These are phyloP conservation scores for Microtus ochrogaster DNA, from an alignment of 2,113 vertebrate species.

Conservation along the genomic window DNA sequence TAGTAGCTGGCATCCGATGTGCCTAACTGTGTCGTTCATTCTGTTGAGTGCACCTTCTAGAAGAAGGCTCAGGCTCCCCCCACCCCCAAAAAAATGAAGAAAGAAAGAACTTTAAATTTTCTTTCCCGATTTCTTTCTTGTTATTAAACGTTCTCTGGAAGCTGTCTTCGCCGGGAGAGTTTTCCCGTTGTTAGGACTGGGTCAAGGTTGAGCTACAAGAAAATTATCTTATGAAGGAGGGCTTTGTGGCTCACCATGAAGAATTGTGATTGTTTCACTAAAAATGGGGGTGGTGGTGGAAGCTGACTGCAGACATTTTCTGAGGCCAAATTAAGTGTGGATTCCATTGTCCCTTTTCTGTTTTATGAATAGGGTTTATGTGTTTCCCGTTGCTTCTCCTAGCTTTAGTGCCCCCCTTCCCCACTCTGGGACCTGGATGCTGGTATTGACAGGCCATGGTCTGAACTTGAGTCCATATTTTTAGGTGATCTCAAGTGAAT, in stretches of 20 bases:
- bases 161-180: not conserved
- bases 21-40: conserved; percentile 76
- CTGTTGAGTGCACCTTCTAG: conserved; percentile 17
- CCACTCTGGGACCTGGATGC: not conserved
- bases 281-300: conserved; percentile 36
- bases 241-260: conserved; percentile 62
- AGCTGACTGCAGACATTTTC: conserved; percentile 57
- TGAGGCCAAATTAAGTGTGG: conserved; percentile 55
- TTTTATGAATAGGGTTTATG: conserved; percentile 52
- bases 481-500: conserved; percentile 73
- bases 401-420: not conserved
- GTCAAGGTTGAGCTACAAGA: conserved; percentile 13
- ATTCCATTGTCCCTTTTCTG: conserved; percentile 62
- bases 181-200: conserved; percentile 20
- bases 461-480: conserved; percentile 76
- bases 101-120: not conserved
- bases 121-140: conserved; percentile 40
- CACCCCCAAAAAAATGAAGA: not conserved
- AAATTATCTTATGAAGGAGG: conserved; percentile 32
- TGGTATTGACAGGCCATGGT: conserved; percentile 42
- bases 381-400: conserved; percentile 51
- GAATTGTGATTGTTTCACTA: conserved; percentile 75
- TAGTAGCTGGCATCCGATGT: conserved; percentile 78
- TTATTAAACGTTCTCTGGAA: not conserved
- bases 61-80: conserved; percentile 12